phyloP scores from a whole-genome alignment of 1,140 invertebrate species.

The Drosophila ironensis region DNA sequence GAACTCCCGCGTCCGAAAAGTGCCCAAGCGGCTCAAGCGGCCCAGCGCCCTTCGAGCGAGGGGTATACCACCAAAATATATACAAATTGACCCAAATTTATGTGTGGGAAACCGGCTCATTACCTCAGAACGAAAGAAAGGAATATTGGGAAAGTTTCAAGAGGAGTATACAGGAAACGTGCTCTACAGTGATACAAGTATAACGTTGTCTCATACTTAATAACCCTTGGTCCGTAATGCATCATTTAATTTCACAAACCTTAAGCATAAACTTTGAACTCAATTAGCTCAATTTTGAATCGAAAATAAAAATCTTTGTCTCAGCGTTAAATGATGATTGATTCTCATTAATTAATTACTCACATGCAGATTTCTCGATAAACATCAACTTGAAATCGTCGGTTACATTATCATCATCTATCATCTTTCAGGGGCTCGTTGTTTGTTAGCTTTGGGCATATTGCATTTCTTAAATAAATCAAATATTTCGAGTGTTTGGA shows the following conservation, averaged over 20 bases:
- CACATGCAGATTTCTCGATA: slow-evolving; percentile 7
- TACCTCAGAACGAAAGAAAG: neutral
- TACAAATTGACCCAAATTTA: slow-evolving; percentile 14
- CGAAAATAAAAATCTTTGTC: neutral
- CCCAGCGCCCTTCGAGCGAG: neutral
- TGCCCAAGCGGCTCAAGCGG: too few species aligned
- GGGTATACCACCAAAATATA: slow-evolving; percentile 3
- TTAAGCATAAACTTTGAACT: neutral
- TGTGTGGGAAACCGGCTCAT: slow-evolving; percentile 22
- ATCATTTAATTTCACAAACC: neutral
- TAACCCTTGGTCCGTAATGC: too few species aligned
- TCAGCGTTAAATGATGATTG: slow-evolving; percentile 6
- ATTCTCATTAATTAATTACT: slow-evolving; percentile 9
- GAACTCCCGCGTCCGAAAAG: slow-evolving; percentile 7
- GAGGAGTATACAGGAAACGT: too few species aligned
- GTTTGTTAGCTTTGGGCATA: too few species aligned
- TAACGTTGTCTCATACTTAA: too few species aligned
- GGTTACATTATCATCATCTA: slow-evolving; percentile 16
- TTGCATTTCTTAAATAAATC: too few species aligned
- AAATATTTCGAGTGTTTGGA: too few species aligned
- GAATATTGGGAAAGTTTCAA: too few species aligned
- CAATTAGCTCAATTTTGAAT: neutral
- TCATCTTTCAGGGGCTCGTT: slow-evolving; percentile 12
- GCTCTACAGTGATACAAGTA: too few species aligned
- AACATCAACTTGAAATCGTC: slow-evolving; percentile 8